A percentile compares a stretch with the other conserved stretches of the same genome.
Evolutionary conservation across 1,140 invertebrate species (phyloP).

Genomic region (Tribolium madens): DNA sequence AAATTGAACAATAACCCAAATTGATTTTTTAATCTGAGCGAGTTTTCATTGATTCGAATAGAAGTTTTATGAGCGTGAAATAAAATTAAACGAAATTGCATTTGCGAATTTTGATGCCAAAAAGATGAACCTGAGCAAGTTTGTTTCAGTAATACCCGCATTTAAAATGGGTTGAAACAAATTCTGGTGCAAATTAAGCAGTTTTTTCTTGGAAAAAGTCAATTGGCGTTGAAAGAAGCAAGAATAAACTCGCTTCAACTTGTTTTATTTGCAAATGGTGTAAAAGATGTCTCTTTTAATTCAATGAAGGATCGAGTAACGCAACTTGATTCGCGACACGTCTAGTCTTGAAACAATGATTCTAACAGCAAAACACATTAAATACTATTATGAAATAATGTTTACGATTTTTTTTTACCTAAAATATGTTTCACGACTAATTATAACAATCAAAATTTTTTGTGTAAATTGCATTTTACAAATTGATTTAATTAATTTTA

Average conservation of each 20-base stretch:
- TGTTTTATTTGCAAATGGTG: background rate
- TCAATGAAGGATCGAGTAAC: background rate
- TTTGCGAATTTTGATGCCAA: background rate
- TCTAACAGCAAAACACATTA: too few relatives aligned
- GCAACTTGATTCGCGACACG: background rate
- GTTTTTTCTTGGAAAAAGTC: background rate
- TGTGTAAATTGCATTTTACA: too few relatives aligned
- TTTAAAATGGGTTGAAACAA: background rate
- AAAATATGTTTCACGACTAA: too few relatives aligned
- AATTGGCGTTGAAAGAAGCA: background rate
- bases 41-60: background rate
- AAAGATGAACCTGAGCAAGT: background rate
- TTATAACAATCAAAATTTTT: too few relatives aligned
- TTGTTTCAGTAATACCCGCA: slow-evolving; percentile 1
- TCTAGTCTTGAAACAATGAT: background rate
- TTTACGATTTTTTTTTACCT: too few relatives aligned
- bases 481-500: too few relatives aligned
- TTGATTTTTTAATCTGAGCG: background rate
- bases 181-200: slow-evolving; percentile 6
- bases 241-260: background rate
- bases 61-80: background rate
- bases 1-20: slow-evolving; percentile 20
- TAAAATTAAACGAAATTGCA: background rate
- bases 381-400: too few relatives aligned
- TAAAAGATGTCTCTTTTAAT: background rate